Evolutionary conservation across 1,140 invertebrate genomes (phyloP).

Genomic region (Neodiprion pinetum): DNA sequence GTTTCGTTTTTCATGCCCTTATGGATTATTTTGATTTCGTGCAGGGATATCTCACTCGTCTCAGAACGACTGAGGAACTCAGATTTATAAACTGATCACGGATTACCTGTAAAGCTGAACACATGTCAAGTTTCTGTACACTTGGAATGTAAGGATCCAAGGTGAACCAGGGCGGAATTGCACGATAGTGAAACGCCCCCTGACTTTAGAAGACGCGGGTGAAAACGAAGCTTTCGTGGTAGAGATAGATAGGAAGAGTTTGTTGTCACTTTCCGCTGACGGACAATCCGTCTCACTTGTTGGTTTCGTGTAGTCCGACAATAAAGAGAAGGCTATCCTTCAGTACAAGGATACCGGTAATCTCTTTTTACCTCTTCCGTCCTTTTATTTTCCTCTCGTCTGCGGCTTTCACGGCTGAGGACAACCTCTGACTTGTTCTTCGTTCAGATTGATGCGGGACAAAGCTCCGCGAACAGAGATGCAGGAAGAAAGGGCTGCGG

Average conservation of each 20-base stretch:
- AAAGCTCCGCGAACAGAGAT: constrained; percentile 6
- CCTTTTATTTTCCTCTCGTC: background rate
- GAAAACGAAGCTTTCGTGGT: too few relatives aligned
- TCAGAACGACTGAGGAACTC: too few relatives aligned
- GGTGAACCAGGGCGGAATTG: too few relatives aligned
- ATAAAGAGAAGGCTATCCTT: constrained; percentile 12
- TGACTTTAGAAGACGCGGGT: too few relatives aligned
- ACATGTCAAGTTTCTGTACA: too few relatives aligned
- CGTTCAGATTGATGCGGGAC: constrained; percentile 13
- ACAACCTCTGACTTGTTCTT: background rate
- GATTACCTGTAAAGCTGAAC: too few relatives aligned
- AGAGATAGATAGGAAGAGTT: background rate
- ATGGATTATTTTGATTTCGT: too few relatives aligned
- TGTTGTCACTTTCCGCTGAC: background rate
- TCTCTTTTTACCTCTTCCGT: constrained; percentile 5
- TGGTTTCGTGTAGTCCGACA: constrained; percentile 10
- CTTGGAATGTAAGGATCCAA: too few relatives aligned
- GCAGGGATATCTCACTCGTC: too few relatives aligned
- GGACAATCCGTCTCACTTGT: constrained; percentile 10
- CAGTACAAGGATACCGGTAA: constrained; percentile 10
- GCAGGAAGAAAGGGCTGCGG: background rate
- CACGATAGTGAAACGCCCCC: too few relatives aligned
- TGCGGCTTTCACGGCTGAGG: background rate
- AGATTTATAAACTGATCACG: too few relatives aligned
- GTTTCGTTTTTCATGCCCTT: too few relatives aligned